These are phyloP conservation scores for Oxycera nigricornis DNA, from an alignment of 2,888 invertebrate genomes.

Conservation along the genomic window DNA sequence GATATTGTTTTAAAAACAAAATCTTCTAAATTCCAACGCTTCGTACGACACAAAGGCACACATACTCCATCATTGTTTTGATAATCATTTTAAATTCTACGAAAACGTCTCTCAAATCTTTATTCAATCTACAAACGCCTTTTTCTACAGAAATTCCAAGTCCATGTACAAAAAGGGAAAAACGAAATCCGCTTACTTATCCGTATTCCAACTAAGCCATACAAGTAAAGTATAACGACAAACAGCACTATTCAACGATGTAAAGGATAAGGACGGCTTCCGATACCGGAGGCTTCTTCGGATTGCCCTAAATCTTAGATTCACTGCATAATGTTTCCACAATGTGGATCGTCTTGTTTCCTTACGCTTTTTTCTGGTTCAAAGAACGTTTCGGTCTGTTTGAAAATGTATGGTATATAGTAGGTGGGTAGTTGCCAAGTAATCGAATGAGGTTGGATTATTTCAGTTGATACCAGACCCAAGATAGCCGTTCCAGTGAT, in stretches of 20 bases:
- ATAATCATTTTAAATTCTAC: too few species aligned
- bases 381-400: neutral
- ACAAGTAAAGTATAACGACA: conserved; percentile 24
- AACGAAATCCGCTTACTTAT: too few species aligned
- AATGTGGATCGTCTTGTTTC: neutral
- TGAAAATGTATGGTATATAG: too few species aligned
- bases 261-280: conserved; percentile 22
- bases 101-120: too few species aligned
- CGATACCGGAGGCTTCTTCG: neutral
- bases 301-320: neutral
- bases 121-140: too few species aligned
- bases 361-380: conserved; percentile 4
- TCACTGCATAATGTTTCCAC: conserved; percentile 18
- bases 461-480: neutral
- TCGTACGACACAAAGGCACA: too few species aligned
- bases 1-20: too few species aligned
- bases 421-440: conserved; percentile 22
- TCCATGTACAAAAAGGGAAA: too few species aligned
- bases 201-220: neutral
- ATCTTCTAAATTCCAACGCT: too few species aligned
- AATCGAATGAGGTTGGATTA: conserved; percentile 23
- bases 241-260: conserved; percentile 26
- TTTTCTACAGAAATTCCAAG: too few species aligned
- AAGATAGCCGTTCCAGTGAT: neutral
- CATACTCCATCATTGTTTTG: too few species aligned